A percentile compares a stretch with the other conserved stretches of the same genome.
Evolutionary conservation across 92 coral and sea anemone species (phyloP).

Genomic region (Muricea muricata): DNA sequence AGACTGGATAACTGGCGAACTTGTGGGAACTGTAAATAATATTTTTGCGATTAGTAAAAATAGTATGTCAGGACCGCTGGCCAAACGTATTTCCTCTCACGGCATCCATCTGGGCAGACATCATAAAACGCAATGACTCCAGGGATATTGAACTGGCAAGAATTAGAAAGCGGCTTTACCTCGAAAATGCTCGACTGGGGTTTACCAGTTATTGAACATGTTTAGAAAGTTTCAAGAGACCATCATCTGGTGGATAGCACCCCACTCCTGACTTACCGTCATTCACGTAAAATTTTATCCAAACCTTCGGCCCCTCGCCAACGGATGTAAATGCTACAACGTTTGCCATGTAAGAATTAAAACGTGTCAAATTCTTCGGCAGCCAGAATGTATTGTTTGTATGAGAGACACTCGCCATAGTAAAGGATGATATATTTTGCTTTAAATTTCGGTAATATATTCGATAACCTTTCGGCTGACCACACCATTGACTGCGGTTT

Average conservation of each 20-base stretch:
- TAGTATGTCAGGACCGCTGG: too few relatives aligned
- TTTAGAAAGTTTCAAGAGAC: too few relatives aligned
- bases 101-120: too few relatives aligned
- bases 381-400: background rate
- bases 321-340: conserved; percentile 15
- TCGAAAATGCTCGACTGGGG: too few relatives aligned
- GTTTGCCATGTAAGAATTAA: background rate
- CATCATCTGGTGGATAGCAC: too few relatives aligned
- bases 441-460: background rate
- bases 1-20: conserved; percentile 66
- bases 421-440: background rate
- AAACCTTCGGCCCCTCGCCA: background rate
- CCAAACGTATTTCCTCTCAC: too few relatives aligned
- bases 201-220: too few relatives aligned
- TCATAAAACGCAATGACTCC: too few relatives aligned
- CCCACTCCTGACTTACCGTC: background rate
- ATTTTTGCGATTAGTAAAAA: background rate
- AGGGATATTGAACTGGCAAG: too few relatives aligned
- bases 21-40: conserved; percentile 69
- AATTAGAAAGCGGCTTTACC: too few relatives aligned
- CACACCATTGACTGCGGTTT: background rate
- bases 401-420: background rate
- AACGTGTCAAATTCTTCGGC: conserved; percentile 13
- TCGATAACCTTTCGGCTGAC: background rate
- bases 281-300: background rate